Evolutionary conservation across 2,113 vertebrate genomes (phyloP).

Genomic region (Recurvirostra avosetta): DNA sequence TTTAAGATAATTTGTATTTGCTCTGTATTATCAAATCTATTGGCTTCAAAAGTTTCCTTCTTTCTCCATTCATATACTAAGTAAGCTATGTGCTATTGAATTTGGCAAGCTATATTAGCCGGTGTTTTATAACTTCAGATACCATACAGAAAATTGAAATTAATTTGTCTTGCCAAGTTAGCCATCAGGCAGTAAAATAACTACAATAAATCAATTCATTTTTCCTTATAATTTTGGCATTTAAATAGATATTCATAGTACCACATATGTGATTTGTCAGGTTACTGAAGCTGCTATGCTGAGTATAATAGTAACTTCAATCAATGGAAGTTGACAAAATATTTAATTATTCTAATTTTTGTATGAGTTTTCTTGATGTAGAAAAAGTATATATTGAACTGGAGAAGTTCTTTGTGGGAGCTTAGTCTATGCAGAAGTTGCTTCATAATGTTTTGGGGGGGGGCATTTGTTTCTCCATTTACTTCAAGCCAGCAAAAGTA

Average conservation of each 20-base stretch:
- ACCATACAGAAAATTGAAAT: neutral
- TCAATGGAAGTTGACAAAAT: neutral
- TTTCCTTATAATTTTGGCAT: neutral
- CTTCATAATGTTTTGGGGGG: neutral
- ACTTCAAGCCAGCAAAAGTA: neutral
- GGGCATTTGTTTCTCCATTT: neutral
- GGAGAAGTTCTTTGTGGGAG: neutral
- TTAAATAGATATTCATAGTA: neutral
- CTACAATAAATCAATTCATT: neutral
- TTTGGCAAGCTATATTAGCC: neutral
- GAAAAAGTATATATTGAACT: neutral
- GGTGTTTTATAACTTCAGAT: neutral
- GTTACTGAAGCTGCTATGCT: neutral
- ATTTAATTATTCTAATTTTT: neutral
- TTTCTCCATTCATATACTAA: neutral
- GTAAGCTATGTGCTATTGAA: neutral
- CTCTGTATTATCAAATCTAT: neutral
- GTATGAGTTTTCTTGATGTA: neutral
- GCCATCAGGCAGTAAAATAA: neutral
- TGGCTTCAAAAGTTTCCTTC: neutral
- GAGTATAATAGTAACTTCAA: neutral
- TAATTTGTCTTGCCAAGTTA: neutral
- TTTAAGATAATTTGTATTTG: neutral
- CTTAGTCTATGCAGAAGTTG: neutral
- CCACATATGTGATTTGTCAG: neutral